These are phyloP conservation scores for Epiblema foenella DNA, from an alignment of 2,888 invertebrate species.

Conservation along the genomic window DNA sequence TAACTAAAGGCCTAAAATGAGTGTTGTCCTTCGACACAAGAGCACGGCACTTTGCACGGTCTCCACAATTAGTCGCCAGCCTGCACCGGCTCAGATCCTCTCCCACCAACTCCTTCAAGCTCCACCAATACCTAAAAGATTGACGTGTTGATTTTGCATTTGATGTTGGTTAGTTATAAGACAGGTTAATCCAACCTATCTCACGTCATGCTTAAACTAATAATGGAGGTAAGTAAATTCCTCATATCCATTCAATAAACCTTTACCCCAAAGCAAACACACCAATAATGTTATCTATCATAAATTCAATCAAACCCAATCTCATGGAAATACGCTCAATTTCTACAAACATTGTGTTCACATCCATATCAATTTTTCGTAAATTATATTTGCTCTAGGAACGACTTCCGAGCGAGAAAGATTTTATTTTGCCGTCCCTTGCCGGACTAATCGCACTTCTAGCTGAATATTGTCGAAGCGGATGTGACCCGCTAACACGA, in stretches of 20 bases:
- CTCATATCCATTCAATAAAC: slow-evolving; percentile 10
- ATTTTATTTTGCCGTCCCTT: slow-evolving; percentile 19
- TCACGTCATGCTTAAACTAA: neutral
- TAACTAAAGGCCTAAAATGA: too few relatives aligned
- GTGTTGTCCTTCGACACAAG: too few relatives aligned
- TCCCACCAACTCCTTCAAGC: too few relatives aligned
- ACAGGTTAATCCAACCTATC: slow-evolving; percentile 4
- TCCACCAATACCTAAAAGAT: too few relatives aligned
- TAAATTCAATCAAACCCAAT: slow-evolving; percentile 34
- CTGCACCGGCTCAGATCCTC: too few relatives aligned
- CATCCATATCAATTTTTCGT: neutral
- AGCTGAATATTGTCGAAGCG: slow-evolving; percentile 24
- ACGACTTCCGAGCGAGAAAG: slow-evolving; percentile 19
- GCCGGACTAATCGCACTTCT: slow-evolving; percentile 19
- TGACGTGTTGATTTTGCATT: too few relatives aligned
- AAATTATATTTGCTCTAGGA: slow-evolving; percentile 31
- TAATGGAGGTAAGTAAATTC: neutral
- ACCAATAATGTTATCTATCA: slow-evolving; percentile 12
- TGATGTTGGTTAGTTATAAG: neutral
- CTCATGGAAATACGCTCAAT: slow-evolving; percentile 10
- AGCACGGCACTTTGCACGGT: too few relatives aligned
- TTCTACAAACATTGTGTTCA: slow-evolving; percentile 15
- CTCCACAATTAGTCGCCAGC: too few relatives aligned
- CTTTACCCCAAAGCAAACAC: slow-evolving; percentile 13
- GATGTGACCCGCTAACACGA: slow-evolving; percentile 17